Conservation (phyloP, 2,113 vertebrate species). For the Osmerus eperlanus region DNA sequence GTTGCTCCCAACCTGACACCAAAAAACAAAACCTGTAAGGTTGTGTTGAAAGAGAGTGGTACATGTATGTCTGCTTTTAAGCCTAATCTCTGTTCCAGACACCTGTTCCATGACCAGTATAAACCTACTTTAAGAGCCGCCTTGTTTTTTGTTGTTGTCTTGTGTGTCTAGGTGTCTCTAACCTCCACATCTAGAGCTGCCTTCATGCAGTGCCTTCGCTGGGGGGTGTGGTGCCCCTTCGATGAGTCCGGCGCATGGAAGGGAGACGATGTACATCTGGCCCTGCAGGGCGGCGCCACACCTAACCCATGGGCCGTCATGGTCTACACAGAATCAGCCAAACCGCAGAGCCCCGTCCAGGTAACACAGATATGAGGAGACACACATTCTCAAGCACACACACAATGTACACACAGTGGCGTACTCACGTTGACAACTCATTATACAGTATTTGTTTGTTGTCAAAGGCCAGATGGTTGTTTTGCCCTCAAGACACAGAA, state of each 20-base stretch:
- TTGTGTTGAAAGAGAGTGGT: no score
- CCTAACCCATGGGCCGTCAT: slow-evolving; percentile 75
- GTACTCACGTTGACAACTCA: neutral
- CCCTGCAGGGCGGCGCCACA: slow-evolving; percentile 74
- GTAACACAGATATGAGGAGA: slow-evolving; percentile 43
- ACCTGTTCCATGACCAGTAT: no score
- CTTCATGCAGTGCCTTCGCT: slow-evolving; percentile 82
- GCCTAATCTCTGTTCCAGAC: no score
- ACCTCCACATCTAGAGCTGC: slow-evolving; percentile 59
- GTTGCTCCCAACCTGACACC: no score
- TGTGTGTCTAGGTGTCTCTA: slow-evolving; percentile 57
- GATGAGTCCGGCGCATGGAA: slow-evolving; percentile 22
- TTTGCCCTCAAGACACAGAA: neutral
- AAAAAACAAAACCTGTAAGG: no score
- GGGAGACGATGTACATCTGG: slow-evolving; percentile 65
- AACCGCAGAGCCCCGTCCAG: slow-evolving; percentile 61
- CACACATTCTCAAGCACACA: neutral
- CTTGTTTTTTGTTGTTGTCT: neutral
- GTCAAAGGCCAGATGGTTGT: neutral
- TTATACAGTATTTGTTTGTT: neutral
- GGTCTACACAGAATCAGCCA: slow-evolving; percentile 72
- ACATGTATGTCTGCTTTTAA: no score
- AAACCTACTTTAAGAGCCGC: neutral
- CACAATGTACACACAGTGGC: neutral
- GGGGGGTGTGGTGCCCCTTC: slow-evolving; percentile 81